Evolutionary conservation across 2,113 vertebrate species (phyloP), one percentile per base, ranked within the genome.

Genomic region (Formicarius rufipectus): DNA sequence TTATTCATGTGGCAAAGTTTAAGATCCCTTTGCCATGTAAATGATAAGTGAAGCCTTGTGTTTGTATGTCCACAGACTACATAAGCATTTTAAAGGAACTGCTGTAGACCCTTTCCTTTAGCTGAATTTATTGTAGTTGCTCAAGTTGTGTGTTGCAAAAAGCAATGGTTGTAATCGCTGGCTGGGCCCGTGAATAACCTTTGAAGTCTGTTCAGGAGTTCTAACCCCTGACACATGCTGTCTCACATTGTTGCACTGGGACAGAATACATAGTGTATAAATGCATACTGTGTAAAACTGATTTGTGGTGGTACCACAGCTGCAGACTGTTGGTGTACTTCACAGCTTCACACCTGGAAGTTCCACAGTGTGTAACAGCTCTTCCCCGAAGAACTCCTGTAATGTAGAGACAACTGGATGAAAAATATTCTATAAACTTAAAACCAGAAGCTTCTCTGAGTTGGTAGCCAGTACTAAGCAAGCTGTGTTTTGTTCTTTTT

Each of bases 341-440:
- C 60, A 33, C 40, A 71, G 81, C 68, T 56, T 27, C 5, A 2
- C 21, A 3, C 19, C 52, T n/a, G 50, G 33, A 83, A 85, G 59
- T 18, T 21, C 18, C 35, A 45, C 60, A 44, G 7, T 2, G 4
- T 58, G 0, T 11, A 33, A 17, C 4, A 56, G 37, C 31, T 42
- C 52, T 86, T 84, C 27, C 50, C 67, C 27, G 24, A 31, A 79
- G 21, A 72, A 30, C 0, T 25, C 52, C 6, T 73, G 49, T 58
- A 33, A 45, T 23, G 30, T 45, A 30, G 23, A 82, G 77, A 47
- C 31, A 83, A 30, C 60, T 42, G 83, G 83, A 84, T 9, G 15
- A 84, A 55, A 93, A 92, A 75, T 67, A 23, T 73, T 89, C 47
- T 5, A 40, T 68, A 71, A 95, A 71, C 47, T 35, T 45, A 39